A percentile compares a stretch with the other conserved stretches of the same genome.
These are phyloP conservation scores for Hirudinaria manillensis DNA, from an alignment of 2,888 invertebrate species.

Conservation along the genomic window DNA sequence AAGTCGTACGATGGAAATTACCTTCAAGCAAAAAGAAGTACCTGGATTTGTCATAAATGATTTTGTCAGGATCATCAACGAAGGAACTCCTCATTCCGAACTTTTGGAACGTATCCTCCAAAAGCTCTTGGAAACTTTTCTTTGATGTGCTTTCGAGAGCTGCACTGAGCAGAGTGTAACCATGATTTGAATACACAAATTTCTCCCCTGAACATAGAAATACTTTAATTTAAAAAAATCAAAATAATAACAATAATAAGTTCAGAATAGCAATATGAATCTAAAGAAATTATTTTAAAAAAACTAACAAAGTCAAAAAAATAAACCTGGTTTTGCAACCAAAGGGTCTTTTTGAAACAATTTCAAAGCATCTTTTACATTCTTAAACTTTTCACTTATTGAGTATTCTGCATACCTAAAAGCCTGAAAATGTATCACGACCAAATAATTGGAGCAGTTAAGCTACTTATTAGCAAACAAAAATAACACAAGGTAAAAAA, in stretches of 20 bases:
- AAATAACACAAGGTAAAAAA: background rate
- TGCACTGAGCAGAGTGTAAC: slow-evolving; percentile 59
- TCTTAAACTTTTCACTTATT: slow-evolving; percentile 52
- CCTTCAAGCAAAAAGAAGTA: slow-evolving; percentile 41
- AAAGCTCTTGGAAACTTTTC: slow-evolving; percentile 36
- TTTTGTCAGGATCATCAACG: slow-evolving; percentile 43
- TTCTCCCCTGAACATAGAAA: slow-evolving; percentile 45
- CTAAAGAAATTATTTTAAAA: too few relatives aligned
- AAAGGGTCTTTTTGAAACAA: slow-evolving; percentile 60
- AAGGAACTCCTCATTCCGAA: slow-evolving; percentile 20
- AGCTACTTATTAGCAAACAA: background rate
- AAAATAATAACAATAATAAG: too few relatives aligned
- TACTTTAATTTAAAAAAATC: too few relatives aligned
- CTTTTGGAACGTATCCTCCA: slow-evolving; percentile 10
- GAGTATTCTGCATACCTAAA: slow-evolving; percentile 54
- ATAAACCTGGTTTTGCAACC: slow-evolving; percentile 56
- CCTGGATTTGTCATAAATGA: slow-evolving; percentile 58
- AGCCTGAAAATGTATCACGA: slow-evolving; percentile 36
- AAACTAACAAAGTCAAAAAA: too few relatives aligned
- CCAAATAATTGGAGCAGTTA: background rate
- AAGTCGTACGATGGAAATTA: background rate
- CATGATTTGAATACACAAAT: slow-evolving; percentile 60
- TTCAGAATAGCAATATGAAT: too few relatives aligned
- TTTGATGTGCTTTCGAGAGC: slow-evolving; percentile 57
- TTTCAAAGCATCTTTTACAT: slow-evolving; percentile 54